phyloP scores from a whole-genome alignment of 2,113 vertebrate species.

The Drymodes brunneopygia region DNA sequence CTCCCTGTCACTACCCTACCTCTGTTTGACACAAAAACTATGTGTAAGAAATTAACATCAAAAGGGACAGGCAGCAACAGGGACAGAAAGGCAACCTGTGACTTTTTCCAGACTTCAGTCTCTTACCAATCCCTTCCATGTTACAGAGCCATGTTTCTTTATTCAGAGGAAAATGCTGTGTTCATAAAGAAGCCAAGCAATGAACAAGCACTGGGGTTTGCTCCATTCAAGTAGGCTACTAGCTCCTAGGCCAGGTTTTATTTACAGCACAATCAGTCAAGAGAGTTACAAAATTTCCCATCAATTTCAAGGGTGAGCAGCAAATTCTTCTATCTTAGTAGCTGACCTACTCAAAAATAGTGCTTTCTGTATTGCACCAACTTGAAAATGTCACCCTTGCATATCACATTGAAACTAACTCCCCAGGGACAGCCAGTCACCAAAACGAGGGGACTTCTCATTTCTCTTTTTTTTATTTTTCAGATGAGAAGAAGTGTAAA shows the following conservation, averaged over 20 bases:
- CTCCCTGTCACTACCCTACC: background rate
- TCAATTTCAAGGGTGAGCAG: background rate
- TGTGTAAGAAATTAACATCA: background rate
- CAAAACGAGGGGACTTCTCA: background rate
- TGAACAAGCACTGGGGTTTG: background rate
- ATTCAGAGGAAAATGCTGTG: background rate
- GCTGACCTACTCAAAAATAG: background rate
- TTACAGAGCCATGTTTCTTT: background rate
- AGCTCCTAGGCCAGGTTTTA: background rate
- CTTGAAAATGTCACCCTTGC: background rate
- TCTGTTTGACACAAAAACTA: background rate
- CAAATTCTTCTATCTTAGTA: background rate
- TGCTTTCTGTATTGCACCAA: background rate
- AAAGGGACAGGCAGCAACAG: background rate
- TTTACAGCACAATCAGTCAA: background rate
- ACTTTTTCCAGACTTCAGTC: background rate
- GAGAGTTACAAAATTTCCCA: background rate
- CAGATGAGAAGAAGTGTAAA: background rate
- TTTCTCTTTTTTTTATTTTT: background rate
- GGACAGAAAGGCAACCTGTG: background rate
- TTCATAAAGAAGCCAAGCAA: background rate
- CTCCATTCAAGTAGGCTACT: background rate
- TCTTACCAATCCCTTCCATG: background rate
- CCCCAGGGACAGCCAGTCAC: background rate
- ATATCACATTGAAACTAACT: background rate